These are phyloP conservation scores for Sardina pilchardus DNA, from an alignment of 2,113 vertebrate species.

Conservation along the genomic window DNA sequence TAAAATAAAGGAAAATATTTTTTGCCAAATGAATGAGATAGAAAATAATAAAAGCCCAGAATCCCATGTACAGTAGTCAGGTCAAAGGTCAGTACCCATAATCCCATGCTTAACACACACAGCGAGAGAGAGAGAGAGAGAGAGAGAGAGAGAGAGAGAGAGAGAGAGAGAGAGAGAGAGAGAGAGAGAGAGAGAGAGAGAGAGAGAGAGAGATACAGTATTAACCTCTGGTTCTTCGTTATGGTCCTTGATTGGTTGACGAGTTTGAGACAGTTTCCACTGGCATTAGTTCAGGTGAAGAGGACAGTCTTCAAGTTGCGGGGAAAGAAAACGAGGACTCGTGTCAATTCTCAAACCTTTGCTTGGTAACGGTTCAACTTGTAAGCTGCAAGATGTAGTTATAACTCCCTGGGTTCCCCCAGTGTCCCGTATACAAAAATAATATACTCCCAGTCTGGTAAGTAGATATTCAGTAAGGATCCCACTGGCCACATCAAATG, in stretches of 20 bases:
- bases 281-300: neutral
- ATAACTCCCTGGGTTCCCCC: neutral
- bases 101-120: neutral
- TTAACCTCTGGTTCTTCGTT: neutral
- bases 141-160: neutral
- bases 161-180: neutral
- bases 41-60: neutral
- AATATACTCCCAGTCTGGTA: neutral
- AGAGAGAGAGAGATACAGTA: neutral
- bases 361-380: neutral
- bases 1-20: constrained; percentile 47
- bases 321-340: neutral
- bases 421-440: neutral
- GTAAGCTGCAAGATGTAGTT: neutral
- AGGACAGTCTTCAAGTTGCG: neutral
- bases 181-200: constrained; percentile 37
- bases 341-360: neutral
- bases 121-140: neutral
- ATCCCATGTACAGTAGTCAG: neutral
- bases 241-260: neutral
- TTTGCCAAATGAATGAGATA: neutral
- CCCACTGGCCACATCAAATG: neutral
- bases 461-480: neutral
- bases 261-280: neutral
- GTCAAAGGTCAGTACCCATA: constrained; percentile 10